Base-by-base conservation (phyloP, 2,888 invertebrate species). In the Nemotelus pantherinus region DNA sequence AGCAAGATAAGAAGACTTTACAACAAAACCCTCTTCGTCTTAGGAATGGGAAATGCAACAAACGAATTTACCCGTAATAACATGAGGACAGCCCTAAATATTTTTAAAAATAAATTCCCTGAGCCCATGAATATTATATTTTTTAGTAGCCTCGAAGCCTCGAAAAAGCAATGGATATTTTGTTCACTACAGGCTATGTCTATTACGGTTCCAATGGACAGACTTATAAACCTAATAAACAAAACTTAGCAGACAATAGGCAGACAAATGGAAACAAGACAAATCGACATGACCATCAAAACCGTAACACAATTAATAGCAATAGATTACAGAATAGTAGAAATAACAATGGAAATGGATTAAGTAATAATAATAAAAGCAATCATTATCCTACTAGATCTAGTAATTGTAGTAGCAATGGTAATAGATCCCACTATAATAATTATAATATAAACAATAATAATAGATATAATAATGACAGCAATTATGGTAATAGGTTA, bases 81-180 rank as follows among this genome's bases (percentile, higher is more conserved):
- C 70, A 77, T 53, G 60, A 76, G 68, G 47, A 71, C 80, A 7
- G 81, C 82, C 2, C 68, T 81, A 3, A 78, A 80, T 60, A 78
- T 80, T 41, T 81, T 81, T 48, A 78, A 78, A 71, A 70, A n/a
- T 25, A 81, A 81, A 79, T 78, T 81, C 3, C 81, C 81, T n/a
- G 80, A 81, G 53, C 80, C 81, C 3, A 78, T 79, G 79, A 76
- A 75, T 25, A 77, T 72, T 0, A 68, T 80, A 9, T 50, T 80
- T 44, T 55, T 70, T 10, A 79, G 77, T 41, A 68, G 79, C 80
- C 80, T 2, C 72, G 70, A 10, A 72, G 70, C 1, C 50, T 81
- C 4, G 80, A 80, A 74, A 25, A 70, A 55, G 81, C 80, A 2
- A 79, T 80, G 77, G 75, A 80, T 39, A 81, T 79, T 10, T 50